These are phyloP conservation scores for Channa maculata DNA, from an alignment of 2,113 vertebrate genomes.

Conservation along the genomic window DNA sequence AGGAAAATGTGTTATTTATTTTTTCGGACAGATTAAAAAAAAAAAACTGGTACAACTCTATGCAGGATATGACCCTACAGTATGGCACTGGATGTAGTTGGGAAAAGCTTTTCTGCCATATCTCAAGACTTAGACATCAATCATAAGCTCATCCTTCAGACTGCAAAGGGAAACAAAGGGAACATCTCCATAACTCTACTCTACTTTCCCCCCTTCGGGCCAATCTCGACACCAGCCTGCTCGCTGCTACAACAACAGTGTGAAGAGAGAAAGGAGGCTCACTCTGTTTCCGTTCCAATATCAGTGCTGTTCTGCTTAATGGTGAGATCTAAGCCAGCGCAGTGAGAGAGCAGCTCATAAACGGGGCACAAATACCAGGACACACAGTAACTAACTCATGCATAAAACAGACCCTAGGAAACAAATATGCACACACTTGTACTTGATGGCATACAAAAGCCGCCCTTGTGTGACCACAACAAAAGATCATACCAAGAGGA, in stretches of 20 bases:
- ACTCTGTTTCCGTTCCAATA: slow-evolving; percentile 29
- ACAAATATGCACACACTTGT: slow-evolving; percentile 55
- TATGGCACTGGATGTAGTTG: background rate
- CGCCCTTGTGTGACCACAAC: slow-evolving; percentile 62
- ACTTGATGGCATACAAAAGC: slow-evolving; percentile 53
- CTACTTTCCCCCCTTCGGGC: background rate
- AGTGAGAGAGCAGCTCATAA: slow-evolving; percentile 55
- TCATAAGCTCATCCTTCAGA: background rate
- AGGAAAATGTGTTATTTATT: slow-evolving; percentile 52
- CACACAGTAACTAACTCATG: slow-evolving; percentile 26
- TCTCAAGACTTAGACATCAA: slow-evolving; percentile 6
- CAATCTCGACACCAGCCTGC: slow-evolving; percentile 29
- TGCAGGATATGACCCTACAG: background rate
- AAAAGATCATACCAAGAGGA: slow-evolving; percentile 48
- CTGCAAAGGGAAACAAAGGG: slow-evolving; percentile 33
- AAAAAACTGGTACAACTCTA: background rate
- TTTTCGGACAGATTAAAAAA: slow-evolving; percentile 6
- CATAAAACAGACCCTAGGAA: slow-evolving; percentile 34
- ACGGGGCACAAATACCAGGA: slow-evolving; percentile 42
- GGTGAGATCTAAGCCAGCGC: slow-evolving; percentile 39
- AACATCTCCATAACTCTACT: slow-evolving; percentile 33
- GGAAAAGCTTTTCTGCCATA: slow-evolving; percentile 9
- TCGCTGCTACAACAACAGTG: slow-evolving; percentile 43
- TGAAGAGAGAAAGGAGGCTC: slow-evolving; percentile 34
- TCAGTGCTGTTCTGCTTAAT: slow-evolving; percentile 10